phyloP scores from a whole-genome alignment of 2,797 vertebrate genomes.

The Coregonus sp. region DNA sequence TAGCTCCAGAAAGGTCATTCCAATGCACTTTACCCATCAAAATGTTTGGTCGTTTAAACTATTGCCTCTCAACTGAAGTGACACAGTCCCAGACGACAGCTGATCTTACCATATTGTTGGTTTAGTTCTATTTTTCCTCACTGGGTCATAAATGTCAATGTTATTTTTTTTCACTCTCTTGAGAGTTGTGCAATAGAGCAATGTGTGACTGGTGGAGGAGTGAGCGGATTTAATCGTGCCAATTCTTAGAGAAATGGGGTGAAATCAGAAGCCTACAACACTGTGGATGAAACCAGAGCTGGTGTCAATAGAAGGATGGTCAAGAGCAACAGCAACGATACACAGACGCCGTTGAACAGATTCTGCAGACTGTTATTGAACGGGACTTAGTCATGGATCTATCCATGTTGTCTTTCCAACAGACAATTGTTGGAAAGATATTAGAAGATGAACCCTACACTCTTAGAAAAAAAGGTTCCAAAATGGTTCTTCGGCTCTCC shows the following conservation, averaged over 20 bases:
- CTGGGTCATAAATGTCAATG: neutral
- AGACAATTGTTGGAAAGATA: neutral
- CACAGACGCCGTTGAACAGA: slow-evolving; percentile 16
- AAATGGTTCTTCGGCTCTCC: too few species aligned
- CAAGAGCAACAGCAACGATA: neutral
- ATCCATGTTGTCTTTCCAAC: neutral
- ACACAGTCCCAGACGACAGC: slow-evolving; percentile 19
- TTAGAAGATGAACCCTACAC: neutral
- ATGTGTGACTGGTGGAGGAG: slow-evolving; percentile 33
- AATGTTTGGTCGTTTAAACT: slow-evolving; percentile 3
- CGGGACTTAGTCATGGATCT: neutral
- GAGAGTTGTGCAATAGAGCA: slow-evolving; percentile 55
- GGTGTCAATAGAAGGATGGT: neutral
- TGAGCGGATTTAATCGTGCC: slow-evolving; percentile 17
- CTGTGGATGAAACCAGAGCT: slow-evolving; percentile 1
- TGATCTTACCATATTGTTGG: slow-evolving; percentile 17
- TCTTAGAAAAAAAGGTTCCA: too few species aligned
- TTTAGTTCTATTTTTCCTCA: slow-evolving; percentile 22
- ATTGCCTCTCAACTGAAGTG: slow-evolving; percentile 4
- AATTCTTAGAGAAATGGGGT: slow-evolving; percentile 1
- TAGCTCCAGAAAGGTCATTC: slow-evolving; percentile 48
- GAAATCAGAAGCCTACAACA: slow-evolving; percentile 6
- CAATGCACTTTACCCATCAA: slow-evolving; percentile 61
- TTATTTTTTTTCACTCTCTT: neutral
- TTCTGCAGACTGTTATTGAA: slow-evolving; percentile 4